phyloP scores from a whole-genome alignment of 2,113 vertebrate genomes.

The Prionailurus viverrinus region DNA sequence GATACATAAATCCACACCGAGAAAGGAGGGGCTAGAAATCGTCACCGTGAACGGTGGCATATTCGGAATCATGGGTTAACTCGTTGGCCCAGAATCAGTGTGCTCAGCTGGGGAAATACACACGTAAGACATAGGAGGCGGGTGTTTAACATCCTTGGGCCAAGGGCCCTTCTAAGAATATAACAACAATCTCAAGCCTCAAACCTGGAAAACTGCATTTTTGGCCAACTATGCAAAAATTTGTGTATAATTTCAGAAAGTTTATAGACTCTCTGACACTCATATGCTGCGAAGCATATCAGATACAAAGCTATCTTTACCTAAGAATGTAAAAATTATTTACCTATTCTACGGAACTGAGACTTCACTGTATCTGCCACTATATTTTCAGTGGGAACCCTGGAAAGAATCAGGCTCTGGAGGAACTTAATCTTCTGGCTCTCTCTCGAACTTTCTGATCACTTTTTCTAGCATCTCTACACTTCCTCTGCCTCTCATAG shows the following conservation, averaged over 20 bases:
- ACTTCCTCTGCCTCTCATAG: not conserved
- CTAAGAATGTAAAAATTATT: not conserved
- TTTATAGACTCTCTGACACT: not conserved
- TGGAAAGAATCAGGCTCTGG: not conserved
- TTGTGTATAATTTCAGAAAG: not conserved
- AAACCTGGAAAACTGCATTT: not conserved
- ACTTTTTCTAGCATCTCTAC: not conserved
- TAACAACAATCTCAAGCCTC: not conserved
- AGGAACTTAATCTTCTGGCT: not conserved
- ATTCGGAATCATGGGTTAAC: not conserved
- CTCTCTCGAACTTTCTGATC: not conserved
- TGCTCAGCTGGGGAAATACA: not conserved
- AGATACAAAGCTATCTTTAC: not conserved
- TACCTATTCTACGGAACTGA: fast-evolving
- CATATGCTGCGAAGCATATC: not conserved
- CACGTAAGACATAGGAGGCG: fast-evolving
- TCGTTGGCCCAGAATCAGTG: fast-evolving
- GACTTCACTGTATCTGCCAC: fast-evolving
- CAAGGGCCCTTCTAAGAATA: not conserved
- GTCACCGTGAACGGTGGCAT: fast-evolving
- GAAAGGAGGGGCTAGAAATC: not conserved
- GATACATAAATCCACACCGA: not conserved
- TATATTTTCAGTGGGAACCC: not conserved
- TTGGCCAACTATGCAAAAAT: not conserved
- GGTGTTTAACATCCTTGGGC: fast-evolving